Base-by-base conservation (phyloP, 2,797 vertebrate species). In the Rallus crepitans region DNA sequence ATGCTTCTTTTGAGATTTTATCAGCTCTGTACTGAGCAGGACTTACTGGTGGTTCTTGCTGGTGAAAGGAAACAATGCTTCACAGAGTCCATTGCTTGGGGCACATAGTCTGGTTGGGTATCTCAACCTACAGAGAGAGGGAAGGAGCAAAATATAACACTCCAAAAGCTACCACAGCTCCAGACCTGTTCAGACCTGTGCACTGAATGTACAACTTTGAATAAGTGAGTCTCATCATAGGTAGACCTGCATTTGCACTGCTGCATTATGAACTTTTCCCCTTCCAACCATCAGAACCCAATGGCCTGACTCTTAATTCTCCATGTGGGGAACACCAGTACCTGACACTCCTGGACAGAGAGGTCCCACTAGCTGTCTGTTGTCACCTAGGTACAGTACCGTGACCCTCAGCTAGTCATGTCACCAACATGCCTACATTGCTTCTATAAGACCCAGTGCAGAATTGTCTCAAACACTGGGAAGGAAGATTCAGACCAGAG, bases 201-300 rank as follows among this genome's bases (percentile, higher is more conserved):
- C 65, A 40, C 37, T 2, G 0, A 33, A n/a, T 30, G 17, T 48
- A 25, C 3, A 3, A 50, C 13, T 82, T 68, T 1, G 15, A 3
- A 4, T 19, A 61, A 75, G 11, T 20, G 28, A 61, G 17, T 20
- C 55, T 68, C 56, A 20, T 30, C 33, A 11, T 14, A 53, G 23
- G 15, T 15, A 72, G 8, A 69, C 8, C 24, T 39, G 61, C 7
- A 13, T 57, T 39, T 63, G 25, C 13, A 28, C 9, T 28, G 37
- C n/a, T 52, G 18, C 10, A 3, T 64, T 48, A 5, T 12, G 15
- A 31, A 18, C 17, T 15, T 5, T 4, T 17, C 0, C 15, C 19
- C 28, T 11, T 80, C 18, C 39, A 55, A 14, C 33, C 24, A 8
- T 16, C 11, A 65, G 73, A 70, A 55, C 24, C 59, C 57, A 45